Percentiles rank a stretch among this genome's conserved stretches.
Evolutionary conservation across 2,797 vertebrate species (phyloP).

Genomic region (Siniperca obscura): DNA sequence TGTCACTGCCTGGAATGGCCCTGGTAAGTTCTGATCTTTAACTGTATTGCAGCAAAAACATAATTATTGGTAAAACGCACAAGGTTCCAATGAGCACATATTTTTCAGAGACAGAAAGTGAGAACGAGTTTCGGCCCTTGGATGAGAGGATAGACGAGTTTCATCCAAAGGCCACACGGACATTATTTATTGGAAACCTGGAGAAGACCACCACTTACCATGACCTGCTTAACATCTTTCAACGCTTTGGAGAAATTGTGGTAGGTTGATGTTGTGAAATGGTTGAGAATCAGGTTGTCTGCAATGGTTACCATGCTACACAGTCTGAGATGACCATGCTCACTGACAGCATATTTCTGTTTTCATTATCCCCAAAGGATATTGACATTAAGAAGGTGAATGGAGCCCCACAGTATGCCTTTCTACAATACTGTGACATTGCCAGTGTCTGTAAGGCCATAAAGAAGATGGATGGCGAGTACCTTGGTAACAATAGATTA

Average conservation of each 20-base stretch:
- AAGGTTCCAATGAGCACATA: constrained; percentile 14
- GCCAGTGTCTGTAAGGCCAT: constrained; percentile 99
- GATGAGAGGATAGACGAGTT: constrained; percentile 99
- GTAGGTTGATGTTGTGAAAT: constrained; percentile 79
- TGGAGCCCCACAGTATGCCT: constrained; percentile 90
- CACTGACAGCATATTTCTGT: constrained; percentile 30
- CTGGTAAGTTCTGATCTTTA: constrained; percentile 84
- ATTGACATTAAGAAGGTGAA: constrained; percentile 99
- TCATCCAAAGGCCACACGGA: constrained; percentile 97
- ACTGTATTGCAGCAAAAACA: constrained; percentile 12
- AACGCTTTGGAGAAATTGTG: constrained; percentile 99
- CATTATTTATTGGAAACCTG: constrained; percentile 98
- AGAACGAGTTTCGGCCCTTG: constrained; percentile 97
- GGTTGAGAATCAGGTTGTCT: neutral
- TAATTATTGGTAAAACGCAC: constrained; percentile 7
- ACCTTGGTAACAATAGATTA: constrained; percentile 87
- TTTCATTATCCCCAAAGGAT: constrained; percentile 84
- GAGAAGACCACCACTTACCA: constrained; percentile 98
- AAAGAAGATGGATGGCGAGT: constrained; percentile 98
- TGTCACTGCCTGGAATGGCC: constrained; percentile 97
- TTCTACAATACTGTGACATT: constrained; percentile 98
- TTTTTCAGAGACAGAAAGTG: constrained; percentile 95
- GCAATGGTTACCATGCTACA: neutral
- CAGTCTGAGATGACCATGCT: constrained; percentile 6
- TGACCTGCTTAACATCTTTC: constrained; percentile 96